A percentile compares a stretch with the other conserved stretches of the same genome.
These are phyloP conservation scores for Kryptopterus vitreolus DNA, from an alignment of 2,797 vertebrate species.

Conservation along the genomic window DNA sequence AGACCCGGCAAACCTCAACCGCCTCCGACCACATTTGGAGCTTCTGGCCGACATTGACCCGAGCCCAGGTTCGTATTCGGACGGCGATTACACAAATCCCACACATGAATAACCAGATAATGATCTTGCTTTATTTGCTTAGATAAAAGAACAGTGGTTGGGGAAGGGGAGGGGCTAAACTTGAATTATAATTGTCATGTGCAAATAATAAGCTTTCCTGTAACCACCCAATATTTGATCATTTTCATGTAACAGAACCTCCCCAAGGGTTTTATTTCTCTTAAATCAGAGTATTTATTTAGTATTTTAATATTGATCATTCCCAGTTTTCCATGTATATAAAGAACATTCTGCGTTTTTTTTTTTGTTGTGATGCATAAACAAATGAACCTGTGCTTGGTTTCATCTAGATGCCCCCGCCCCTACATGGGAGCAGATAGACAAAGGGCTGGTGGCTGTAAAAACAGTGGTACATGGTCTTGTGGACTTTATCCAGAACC, in stretches of 20 bases:
- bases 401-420: constrained; percentile 87
- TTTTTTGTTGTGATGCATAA: no score
- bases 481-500: constrained; percentile 99
- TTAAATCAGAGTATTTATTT: not conserved
- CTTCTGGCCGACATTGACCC: constrained; percentile 97
- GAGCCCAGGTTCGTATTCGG: constrained; percentile 84
- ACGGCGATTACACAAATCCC: not conserved
- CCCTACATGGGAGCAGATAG: constrained; percentile 96
- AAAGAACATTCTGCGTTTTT: no score
- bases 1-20: constrained; percentile 96
- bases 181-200: not conserved
- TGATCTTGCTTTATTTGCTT: not conserved
- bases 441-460: constrained; percentile 94
- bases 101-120: not conserved
- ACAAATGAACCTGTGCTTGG: not conserved
- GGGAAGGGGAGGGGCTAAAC: no score
- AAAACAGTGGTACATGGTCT: constrained; percentile 96
- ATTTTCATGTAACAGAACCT: not conserved
- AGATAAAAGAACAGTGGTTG: no score
- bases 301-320: not conserved
- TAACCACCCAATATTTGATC: not conserved
- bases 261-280: not conserved
- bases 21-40: constrained; percentile 93
- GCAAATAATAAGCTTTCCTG: not conserved
- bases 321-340: not conserved